Percentiles rank a stretch among this genome's conserved stretches.
These are phyloP conservation scores for Macquaria australasica DNA, from an alignment of 2,113 vertebrate genomes.

Conservation along the genomic window DNA sequence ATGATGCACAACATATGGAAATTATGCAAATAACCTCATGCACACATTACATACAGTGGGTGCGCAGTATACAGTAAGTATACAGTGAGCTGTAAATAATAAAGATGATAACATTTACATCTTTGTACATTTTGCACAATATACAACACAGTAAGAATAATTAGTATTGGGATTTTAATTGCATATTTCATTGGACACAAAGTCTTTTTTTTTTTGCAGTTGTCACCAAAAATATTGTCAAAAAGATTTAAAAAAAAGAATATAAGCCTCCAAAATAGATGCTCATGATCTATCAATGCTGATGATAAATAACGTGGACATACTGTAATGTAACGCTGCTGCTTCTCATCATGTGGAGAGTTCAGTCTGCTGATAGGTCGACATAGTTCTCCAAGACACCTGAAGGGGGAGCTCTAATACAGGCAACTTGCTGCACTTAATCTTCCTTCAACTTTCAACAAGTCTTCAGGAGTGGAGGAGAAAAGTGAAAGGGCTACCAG, in stretches of 20 bases:
- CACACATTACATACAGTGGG: neutral
- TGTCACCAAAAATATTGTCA: neutral
- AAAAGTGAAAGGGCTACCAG: slow-evolving; percentile 41
- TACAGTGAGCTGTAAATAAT: neutral
- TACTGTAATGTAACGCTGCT: neutral
- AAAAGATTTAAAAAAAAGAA: neutral
- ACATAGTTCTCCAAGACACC: slow-evolving; percentile 61
- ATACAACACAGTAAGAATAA: neutral
- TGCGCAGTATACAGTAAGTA: neutral
- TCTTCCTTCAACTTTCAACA: slow-evolving; percentile 67
- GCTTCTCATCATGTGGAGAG: slow-evolving; percentile 11
- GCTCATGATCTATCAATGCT: neutral
- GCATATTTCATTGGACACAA: neutral
- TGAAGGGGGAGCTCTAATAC: slow-evolving; percentile 88
- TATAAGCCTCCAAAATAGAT: neutral
- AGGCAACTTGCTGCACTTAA: slow-evolving; percentile 71
- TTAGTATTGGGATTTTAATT: neutral
- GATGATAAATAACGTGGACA: slow-evolving; percentile 6
- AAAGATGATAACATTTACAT: neutral
- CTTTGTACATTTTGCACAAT: slow-evolving; percentile 13
- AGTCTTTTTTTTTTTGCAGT: neutral
- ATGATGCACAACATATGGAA: neutral
- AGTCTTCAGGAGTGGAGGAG: slow-evolving; percentile 61
- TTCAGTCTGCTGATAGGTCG: neutral
- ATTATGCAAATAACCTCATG: slow-evolving; percentile 12